Evolutionary conservation across 92 coral and sea anemone genomes (phyloP), one percentile per base, ranked within the genome.

Genomic region (Nematostella vectensis): DNA sequence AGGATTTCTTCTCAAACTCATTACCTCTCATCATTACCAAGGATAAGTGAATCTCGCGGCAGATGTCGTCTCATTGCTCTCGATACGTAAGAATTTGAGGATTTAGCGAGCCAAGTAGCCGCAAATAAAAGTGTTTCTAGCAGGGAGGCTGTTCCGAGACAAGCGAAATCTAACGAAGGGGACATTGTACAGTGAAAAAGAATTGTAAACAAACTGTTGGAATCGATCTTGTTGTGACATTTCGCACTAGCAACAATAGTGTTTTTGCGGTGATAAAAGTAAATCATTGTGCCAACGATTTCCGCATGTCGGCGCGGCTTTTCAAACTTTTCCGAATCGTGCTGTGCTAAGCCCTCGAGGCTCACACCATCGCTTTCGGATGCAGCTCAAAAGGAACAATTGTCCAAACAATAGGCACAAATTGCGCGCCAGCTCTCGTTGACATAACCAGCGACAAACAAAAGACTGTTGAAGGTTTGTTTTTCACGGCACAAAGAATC

Each of bases 391-490:
- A 73, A 61, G 59, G 67, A 79, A 79, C 87, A 79, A 79, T 67
- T 38, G 71, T 50, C n/a, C 21, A 63, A 50, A 82, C 84, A 83
- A 85, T 70, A 72, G 78, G 69, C 74, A 59, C 73, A 85, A 85
- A 85, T 85, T 85, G 95, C 71, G 79, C 95, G 88, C 80, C 80
- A 80, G 80, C 68, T 44, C 72, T 60, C 85, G 84, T 85, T 85
- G 80, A 83, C 88, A 85, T 85, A 85, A 85, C 79, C 88, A 80
- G 57, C 67, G 60, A 48, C 56, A 59, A 81, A 83, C 95, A 85
- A 85, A 69, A 38, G 67, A 37, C 59, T 68, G 72, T 78, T 67
- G 75, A 76, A 78, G 67, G 84, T 75, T 66, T 74, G 84, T 78
- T 87, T 71, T 71, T 70, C 68, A 68, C 54, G 25, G 61, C 60